phyloP scores from a whole-genome alignment of 92 coral and sea anemone species.

The Pocillopora meandrina region DNA sequence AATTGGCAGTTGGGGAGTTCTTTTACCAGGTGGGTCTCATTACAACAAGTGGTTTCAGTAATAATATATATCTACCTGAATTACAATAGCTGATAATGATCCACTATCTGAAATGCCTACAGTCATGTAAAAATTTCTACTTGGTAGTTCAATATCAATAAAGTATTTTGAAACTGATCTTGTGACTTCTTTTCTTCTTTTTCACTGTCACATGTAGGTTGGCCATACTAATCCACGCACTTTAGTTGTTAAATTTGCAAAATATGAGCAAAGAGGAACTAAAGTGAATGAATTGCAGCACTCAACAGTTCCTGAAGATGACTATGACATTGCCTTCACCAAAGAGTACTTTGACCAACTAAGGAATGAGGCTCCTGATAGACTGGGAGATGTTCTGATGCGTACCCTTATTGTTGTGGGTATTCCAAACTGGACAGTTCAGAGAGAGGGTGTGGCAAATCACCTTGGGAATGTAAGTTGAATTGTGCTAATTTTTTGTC shows the following conservation, averaged over 20 bases:
- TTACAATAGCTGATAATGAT: too few species aligned
- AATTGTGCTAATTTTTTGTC: background rate
- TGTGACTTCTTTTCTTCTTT: background rate
- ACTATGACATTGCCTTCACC: slow-evolving; percentile 47
- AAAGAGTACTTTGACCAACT: slow-evolving; percentile 38
- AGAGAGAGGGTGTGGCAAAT: background rate
- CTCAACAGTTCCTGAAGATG: background rate
- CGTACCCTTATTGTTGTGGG: slow-evolving; percentile 31
- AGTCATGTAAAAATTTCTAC: too few species aligned
- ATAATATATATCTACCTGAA: too few species aligned
- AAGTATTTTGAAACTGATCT: background rate
- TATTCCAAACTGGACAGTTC: slow-evolving; percentile 6
- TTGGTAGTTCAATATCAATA: background rate
- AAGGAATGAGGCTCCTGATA: slow-evolving; percentile 18
- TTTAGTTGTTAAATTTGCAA: slow-evolving; percentile 42
- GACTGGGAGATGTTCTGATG: slow-evolving; percentile 35
- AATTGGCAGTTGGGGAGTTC: slow-evolving; percentile 32
- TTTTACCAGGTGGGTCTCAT: slow-evolving; percentile 39
- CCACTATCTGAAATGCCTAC: too few species aligned
- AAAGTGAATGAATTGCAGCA: slow-evolving; percentile 17
- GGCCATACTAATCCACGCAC: slow-evolving; percentile 41
- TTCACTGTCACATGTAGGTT: background rate
- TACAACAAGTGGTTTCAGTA: too few species aligned
- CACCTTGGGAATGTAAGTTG: slow-evolving; percentile 25
- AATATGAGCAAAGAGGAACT: slow-evolving; percentile 24